Evolutionary conservation across 2,888 invertebrate genomes (phyloP).

Genomic region (Exephanes ischioxanthus): DNA sequence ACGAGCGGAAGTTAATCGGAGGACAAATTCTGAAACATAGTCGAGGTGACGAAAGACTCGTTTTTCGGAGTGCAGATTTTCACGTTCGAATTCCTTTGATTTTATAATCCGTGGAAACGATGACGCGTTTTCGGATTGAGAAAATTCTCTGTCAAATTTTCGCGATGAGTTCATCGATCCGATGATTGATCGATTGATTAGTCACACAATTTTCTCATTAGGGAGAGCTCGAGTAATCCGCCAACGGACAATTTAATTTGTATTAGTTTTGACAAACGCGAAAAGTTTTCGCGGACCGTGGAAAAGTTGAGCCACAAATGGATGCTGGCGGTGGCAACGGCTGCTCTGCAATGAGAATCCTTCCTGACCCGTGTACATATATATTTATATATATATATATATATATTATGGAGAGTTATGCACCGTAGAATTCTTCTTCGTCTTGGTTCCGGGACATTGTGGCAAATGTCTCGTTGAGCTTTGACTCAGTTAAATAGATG

Average conservation of each 20-base stretch:
- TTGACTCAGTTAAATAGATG: conserved; percentile 62
- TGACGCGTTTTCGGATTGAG: too few relatives aligned
- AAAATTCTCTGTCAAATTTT: too few relatives aligned
- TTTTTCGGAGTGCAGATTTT: neutral
- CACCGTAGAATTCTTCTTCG: neutral
- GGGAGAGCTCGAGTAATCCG: neutral
- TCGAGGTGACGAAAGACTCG: neutral
- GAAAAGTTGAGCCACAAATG: neutral
- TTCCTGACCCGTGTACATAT: neutral
- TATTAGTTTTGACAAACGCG: neutral
- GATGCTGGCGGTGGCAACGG: neutral
- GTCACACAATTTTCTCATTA: neutral
- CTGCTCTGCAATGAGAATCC: conserved; percentile 9
- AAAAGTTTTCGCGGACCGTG: neutral
- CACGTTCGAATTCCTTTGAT: neutral
- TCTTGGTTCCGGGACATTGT: conserved; percentile 22
- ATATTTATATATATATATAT: neutral
- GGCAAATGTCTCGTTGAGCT: conserved; percentile 58
- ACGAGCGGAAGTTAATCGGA: neutral
- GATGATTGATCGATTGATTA: neutral
- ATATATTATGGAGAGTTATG: neutral
- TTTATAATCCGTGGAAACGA: neutral
- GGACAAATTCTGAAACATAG: neutral
- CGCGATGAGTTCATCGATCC: neutral
- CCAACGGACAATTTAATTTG: neutral